These are phyloP conservation scores for Hycleus cichorii DNA, from an alignment of 1,140 invertebrate species.

Conservation along the genomic window DNA sequence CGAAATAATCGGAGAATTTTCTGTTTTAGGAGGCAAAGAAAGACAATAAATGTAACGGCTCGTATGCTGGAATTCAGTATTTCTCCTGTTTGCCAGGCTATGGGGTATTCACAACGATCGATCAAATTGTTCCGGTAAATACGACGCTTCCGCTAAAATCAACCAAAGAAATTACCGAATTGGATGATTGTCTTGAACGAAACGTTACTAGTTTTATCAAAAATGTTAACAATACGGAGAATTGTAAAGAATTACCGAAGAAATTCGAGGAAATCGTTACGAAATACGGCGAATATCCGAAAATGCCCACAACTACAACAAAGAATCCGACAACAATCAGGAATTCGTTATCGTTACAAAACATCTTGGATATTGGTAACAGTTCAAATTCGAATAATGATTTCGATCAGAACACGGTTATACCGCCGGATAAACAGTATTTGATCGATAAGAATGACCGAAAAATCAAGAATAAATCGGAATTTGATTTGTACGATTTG, in stretches of 20 bases:
- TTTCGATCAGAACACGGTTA: conserved; percentile 38
- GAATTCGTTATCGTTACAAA: conserved; percentile 35
- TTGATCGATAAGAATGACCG: conserved; percentile 27
- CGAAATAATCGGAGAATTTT: neutral
- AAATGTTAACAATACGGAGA: conserved; percentile 5
- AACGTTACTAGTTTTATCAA: conserved; percentile 26
- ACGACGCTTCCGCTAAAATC: neutral
- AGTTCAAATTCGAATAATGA: conserved; percentile 38
- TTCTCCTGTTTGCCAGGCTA: conserved; percentile 34
- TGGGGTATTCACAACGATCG: conserved; percentile 37
- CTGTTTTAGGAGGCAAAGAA: conserved; percentile 37
- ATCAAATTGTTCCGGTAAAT: conserved; percentile 29
- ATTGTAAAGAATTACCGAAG: neutral
- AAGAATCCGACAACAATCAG: conserved; percentile 24
- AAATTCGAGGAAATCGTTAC: conserved; percentile 30
- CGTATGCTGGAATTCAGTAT: conserved; percentile 33
- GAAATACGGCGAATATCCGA: conserved; percentile 27
- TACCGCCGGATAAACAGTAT: conserved; percentile 35
- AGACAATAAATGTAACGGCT: conserved; percentile 35
- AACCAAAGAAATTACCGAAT: conserved; percentile 4
- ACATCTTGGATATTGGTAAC: conserved; percentile 28
- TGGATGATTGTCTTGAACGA: conserved; percentile 27
- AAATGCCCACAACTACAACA: conserved; percentile 14
- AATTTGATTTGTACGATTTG: conserved; percentile 40
- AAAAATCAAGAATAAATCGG: conserved; percentile 30